Evolutionary conservation across 2,113 vertebrate species (phyloP).

Genomic region (Equus quagga): DNA sequence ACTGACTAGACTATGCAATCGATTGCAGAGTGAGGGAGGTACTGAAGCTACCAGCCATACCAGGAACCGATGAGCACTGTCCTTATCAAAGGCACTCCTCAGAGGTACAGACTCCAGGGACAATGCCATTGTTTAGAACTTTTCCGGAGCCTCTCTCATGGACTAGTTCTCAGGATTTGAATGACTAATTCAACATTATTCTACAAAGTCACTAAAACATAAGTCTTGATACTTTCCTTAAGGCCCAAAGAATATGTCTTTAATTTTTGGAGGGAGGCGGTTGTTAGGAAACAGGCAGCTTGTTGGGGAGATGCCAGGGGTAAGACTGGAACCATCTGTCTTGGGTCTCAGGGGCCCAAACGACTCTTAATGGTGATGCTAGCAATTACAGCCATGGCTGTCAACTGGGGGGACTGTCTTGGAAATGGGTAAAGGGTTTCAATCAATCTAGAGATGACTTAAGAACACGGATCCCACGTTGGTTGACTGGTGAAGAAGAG

Average conservation of each 20-base stretch:
- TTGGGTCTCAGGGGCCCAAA: background rate
- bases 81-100: background rate
- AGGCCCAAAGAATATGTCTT: background rate
- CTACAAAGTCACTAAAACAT: background rate
- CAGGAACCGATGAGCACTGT: background rate
- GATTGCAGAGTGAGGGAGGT: background rate
- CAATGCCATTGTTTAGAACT: background rate
- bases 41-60: background rate
- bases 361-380: background rate
- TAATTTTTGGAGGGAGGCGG: background rate
- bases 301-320: fast-evolving
- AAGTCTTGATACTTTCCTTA: background rate
- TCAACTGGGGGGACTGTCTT: background rate
- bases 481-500: background rate
- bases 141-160: background rate
- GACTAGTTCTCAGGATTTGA: background rate
- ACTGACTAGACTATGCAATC: background rate
- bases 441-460: background rate
- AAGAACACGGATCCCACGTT: background rate
- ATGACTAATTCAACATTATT: background rate
- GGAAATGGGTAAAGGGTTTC: background rate
- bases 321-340: background rate
- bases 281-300: background rate
- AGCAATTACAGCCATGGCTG: fast-evolving
- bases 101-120: background rate